phyloP scores from a whole-genome alignment of 2,888 invertebrate genomes.

The Eremobia ochroleuca region DNA sequence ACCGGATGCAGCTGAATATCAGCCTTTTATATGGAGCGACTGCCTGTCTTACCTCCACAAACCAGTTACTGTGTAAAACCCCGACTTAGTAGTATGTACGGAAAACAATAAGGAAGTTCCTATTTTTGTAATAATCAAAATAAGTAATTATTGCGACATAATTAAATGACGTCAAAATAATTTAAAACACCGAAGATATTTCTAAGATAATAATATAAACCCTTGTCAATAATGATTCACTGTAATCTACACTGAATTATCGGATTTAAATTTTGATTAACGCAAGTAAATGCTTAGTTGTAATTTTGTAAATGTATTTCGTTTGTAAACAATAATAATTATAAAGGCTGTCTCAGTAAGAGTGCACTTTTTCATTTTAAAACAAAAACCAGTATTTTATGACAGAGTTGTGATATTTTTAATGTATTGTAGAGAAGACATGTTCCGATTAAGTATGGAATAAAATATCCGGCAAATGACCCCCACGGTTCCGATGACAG shows the following conservation, averaged over 20 bases:
- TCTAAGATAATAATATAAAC: background rate
- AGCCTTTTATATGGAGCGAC: too few relatives aligned
- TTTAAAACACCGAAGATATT: background rate
- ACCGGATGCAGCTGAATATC: background rate
- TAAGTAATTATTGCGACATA: constrained; percentile 8
- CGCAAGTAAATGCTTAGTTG: too few relatives aligned
- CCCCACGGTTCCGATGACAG: too few relatives aligned
- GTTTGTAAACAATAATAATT: background rate
- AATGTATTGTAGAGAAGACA: too few relatives aligned
- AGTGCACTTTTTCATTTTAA: too few relatives aligned
- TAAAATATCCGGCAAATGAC: too few relatives aligned
- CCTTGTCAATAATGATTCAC: constrained; percentile 7
- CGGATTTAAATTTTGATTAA: constrained; percentile 1
- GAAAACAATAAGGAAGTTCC: background rate
- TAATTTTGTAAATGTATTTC: background rate
- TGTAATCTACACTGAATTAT: constrained; percentile 8
- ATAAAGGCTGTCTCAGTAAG: too few relatives aligned
- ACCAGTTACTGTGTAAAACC: background rate
- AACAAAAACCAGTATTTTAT: too few relatives aligned
- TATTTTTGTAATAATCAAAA: background rate
- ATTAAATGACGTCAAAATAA: constrained; percentile 13
- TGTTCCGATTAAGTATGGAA: too few relatives aligned
- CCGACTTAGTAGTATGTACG: background rate
- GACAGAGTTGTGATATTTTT: too few relatives aligned
- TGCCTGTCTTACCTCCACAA: background rate